Evolutionary conservation across 92 coral and sea anemone genomes (phyloP).

Genomic region (Anthopleura xanthogrammica): DNA sequence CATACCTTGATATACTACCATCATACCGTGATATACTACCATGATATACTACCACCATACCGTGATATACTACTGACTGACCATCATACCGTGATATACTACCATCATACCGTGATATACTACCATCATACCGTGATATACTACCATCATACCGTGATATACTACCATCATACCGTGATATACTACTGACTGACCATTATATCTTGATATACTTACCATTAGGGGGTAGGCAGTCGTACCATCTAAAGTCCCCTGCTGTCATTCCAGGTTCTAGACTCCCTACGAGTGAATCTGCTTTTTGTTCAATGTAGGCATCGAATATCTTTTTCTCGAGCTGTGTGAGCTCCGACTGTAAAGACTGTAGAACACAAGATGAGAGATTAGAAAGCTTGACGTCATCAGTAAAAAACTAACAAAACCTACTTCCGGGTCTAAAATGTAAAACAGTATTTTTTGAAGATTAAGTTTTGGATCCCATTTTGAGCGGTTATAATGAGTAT

Average conservation of each 20-base stretch:
- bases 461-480: too few relatives aligned
- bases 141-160: neutral
- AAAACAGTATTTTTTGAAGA: too few relatives aligned
- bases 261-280: conserved; percentile 83
- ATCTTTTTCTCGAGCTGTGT: conserved; percentile 77
- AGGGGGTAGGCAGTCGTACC: conserved; percentile 96
- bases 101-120: neutral
- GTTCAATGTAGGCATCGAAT: conserved; percentile 89
- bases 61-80: too few relatives aligned
- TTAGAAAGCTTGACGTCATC: too few relatives aligned
- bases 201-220: conserved; percentile 50
- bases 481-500: too few relatives aligned
- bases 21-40: too few relatives aligned
- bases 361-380: neutral
- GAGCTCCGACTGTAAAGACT: conserved; percentile 56
- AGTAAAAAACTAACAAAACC: too few relatives aligned
- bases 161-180: neutral
- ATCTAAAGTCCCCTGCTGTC: conserved; percentile 91
- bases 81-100: neutral
- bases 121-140: neutral
- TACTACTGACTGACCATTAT: neutral
- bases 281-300: conserved; percentile 87
- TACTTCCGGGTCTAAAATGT: too few relatives aligned
- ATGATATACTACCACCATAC: too few relatives aligned
- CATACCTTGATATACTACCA: neutral